Base-by-base conservation (phyloP, 2,113 vertebrate species). In the Hylia prasina region DNA sequence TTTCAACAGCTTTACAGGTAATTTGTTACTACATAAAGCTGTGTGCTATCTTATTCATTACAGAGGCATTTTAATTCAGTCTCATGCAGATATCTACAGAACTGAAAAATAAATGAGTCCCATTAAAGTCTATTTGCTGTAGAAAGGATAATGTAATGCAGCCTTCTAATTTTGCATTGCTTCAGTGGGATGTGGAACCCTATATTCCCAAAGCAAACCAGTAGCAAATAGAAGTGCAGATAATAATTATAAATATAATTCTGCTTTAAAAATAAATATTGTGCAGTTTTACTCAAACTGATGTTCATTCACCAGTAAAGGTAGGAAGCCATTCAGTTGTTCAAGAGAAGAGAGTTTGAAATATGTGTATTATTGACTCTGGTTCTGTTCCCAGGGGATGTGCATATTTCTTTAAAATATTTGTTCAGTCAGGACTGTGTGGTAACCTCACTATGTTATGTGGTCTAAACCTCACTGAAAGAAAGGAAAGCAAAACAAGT, bases 351-450 rank as follows among this genome's bases (percentile, higher is more conserved):
- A 82, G 76, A 80, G 69, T 71, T 89, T 97, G 93, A 97, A 97
- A 97, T 96, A 94, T 70, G 51, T n/a, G 53, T 58, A 21, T 94
- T 97, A 96, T 89, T 96, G 96, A 97, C 97, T 97, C 73, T 94
- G 91, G 89, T 96, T 94, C 76, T 48, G 13, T 91, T 97, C 97
- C 75, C 76, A 81, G 95, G 97, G 94, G 96, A 95, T 94, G 90
- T 89, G 51, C 92, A 69, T 96, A 95, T 95, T 97, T 98, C 96
- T 97, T 97, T 96, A 95, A 97, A 97, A 95, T 97, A 97, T 97
- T 97, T 97, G 76, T 95, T 97, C 96, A 97, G 96, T 95, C 89
- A 96, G 87, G 92, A 93, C 95, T 89, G 61, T 92, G 86, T 76
- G 89, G 95, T 96, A 97, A 96, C 93, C 94, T 97, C 96, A 80